These are phyloP conservation scores for Eilema caniola DNA, from an alignment of 2,888 invertebrate species.

Conservation along the genomic window DNA sequence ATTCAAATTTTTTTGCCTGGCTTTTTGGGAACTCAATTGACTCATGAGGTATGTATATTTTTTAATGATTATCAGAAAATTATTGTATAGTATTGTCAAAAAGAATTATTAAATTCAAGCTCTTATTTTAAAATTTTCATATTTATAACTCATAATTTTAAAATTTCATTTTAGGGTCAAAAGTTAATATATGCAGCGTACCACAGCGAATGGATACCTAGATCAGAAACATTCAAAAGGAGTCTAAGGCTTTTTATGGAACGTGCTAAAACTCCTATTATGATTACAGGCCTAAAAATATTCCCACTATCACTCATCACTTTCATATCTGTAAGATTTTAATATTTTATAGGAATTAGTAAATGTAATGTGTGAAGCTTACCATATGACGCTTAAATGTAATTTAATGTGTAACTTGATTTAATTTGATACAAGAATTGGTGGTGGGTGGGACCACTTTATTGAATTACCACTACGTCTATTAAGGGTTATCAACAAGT, in stretches of 20 bases:
- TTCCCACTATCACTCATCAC: constrained; percentile 68
- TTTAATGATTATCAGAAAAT: neutral
- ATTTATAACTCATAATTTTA: neutral
- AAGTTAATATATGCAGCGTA: constrained; percentile 67
- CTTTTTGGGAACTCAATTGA: constrained; percentile 67
- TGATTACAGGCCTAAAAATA: constrained; percentile 65
- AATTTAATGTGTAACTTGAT: no score
- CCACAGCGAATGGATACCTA: constrained; percentile 68
- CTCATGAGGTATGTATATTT: constrained; percentile 55
- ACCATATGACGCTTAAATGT: no score
- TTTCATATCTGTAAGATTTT: constrained; percentile 63
- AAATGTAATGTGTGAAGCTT: no score
- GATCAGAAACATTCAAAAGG: constrained; percentile 63
- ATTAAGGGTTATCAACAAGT: no score
- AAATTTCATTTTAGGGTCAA: constrained; percentile 60
- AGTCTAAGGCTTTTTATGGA: constrained; percentile 64
- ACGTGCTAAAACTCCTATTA: constrained; percentile 63
- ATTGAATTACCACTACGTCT: no score
- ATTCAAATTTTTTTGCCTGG: constrained; percentile 66
- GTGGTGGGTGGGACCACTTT: no score
- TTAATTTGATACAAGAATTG: no score
- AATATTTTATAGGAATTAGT: neutral
- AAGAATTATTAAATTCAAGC: no score
- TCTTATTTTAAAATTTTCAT: no score
- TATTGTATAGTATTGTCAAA: no score